These are phyloP conservation scores for Podarcis raffonei DNA, from an alignment of 2,113 vertebrate species.

Conservation along the genomic window DNA sequence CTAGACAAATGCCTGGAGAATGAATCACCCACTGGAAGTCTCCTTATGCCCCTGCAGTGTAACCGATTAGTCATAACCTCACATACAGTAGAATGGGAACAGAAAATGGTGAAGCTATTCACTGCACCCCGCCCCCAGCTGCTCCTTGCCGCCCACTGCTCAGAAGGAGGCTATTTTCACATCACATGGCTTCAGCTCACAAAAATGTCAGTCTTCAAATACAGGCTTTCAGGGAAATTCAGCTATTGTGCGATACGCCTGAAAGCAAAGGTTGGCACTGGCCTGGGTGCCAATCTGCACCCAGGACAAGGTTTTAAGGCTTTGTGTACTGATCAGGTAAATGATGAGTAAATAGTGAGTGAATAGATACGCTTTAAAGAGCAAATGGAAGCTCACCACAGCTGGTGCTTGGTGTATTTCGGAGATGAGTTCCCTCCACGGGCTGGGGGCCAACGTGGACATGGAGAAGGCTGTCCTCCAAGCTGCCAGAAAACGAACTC, in stretches of 20 bases:
- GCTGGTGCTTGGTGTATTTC: too few species aligned
- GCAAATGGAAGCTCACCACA: too few species aligned
- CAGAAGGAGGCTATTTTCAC: conserved; percentile 29
- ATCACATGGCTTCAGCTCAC: conserved; percentile 26
- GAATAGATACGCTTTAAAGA: too few species aligned
- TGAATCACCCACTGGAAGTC: conserved; percentile 70
- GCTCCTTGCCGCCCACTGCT: background rate
- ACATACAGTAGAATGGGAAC: conserved; percentile 29
- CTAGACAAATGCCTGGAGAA: conserved; percentile 74
- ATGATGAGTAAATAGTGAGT: too few species aligned
- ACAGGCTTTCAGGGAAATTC: background rate
- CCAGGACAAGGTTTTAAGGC: too few species aligned
- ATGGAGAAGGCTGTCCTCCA: too few species aligned
- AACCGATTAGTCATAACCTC: conserved; percentile 61
- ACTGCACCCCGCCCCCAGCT: fast-evolving
- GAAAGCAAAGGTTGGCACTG: background rate
- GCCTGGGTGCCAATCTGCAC: too few species aligned
- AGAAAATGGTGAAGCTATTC: conserved; percentile 58
- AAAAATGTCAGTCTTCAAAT: background rate
- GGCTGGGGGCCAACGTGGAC: too few species aligned
- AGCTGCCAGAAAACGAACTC: too few species aligned
- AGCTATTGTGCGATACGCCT: background rate
- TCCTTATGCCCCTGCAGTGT: conserved; percentile 48
- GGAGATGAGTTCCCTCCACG: too few species aligned
- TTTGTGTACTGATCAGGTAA: too few species aligned